Percentiles rank a stretch among this genome's conserved stretches.
phyloP scores from a whole-genome alignment of 2,113 vertebrate species.

The Octodon degus region DNA sequence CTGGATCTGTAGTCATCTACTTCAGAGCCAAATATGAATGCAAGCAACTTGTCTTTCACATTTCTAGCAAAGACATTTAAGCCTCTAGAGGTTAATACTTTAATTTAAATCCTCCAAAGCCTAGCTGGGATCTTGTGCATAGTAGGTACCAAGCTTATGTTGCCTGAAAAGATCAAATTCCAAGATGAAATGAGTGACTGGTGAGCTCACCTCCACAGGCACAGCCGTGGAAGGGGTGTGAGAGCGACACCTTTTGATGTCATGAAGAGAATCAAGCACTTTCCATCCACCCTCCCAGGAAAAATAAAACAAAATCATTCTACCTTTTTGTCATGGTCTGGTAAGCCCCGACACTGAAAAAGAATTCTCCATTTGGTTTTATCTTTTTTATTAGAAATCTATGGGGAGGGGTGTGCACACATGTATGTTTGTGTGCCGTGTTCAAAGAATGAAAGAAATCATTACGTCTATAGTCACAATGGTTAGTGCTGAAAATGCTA shows the following conservation, averaged over 20 bases:
- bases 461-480: neutral
- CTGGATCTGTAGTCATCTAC: neutral
- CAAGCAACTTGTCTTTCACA: neutral
- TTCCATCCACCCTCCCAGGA: neutral
- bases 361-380: neutral
- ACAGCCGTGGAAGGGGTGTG: neutral
- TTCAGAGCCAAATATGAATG: neutral
- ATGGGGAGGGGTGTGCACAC: rapidly evolving
- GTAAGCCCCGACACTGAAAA: neutral
- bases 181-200: neutral
- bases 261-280: neutral
- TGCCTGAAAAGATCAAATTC: neutral
- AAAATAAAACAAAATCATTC: neutral
- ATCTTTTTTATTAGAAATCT: neutral
- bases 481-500: neutral
- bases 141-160: neutral
- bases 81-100: neutral
- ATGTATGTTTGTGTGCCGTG: neutral
- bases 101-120: neutral
- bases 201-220: neutral
- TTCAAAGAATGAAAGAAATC: neutral
- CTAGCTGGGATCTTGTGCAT: neutral
- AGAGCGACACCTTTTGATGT: neutral
- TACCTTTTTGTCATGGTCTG: neutral
- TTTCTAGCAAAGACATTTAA: neutral